Evolutionary conservation across 2,888 invertebrate species (phyloP), one percentile per base, ranked within the genome.

Genomic region (Ferdinandea cuprea): DNA sequence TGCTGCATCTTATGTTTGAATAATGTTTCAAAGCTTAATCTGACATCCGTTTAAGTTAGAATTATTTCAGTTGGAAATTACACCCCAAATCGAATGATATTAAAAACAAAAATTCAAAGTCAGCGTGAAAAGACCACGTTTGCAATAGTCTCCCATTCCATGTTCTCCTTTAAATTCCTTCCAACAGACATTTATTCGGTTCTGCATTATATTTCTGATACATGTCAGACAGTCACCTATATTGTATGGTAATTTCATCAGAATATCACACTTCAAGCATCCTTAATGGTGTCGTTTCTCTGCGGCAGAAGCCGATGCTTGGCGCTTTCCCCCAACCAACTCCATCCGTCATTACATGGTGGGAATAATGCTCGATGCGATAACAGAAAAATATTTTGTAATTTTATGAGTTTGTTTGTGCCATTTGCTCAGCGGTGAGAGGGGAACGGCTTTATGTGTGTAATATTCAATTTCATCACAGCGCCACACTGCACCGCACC

Each of bases 301-400:
- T 66, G 71, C 54, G 69, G 80, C 69, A 69, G 42, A 37, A 11
- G 8, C 25, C 7, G 25, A 30, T 17, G 2, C 32, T 21, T 11
- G 30, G 17, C 4, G 8, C 30, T 0, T 2, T 11, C 8, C 9
- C 6, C 17, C 15, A 6, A 1, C 25, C 3, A n/a, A n/a, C 44
- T 1, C 35, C 35, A 11, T 56, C 46, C 71, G 56, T 81, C 81
- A 72, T 81, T 81, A 76, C 83, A 83, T 69, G 78, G 72, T 30
- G 58, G 61, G 58, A 83, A 78, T 83, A 73, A 78, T 73, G 68
- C 78, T 78, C 63, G 68, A 83, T 78, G 72, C 63, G 77, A 83
- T 83, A 83, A 83, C 83, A 83, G 77, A 73, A 83, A 83, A 83
- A 78, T 83, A 78, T 83, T 83, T 83, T 78, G 77, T 78, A 83